Conservation (phyloP, 2,888 invertebrate species). For the Diarsia brunnea region DNA sequence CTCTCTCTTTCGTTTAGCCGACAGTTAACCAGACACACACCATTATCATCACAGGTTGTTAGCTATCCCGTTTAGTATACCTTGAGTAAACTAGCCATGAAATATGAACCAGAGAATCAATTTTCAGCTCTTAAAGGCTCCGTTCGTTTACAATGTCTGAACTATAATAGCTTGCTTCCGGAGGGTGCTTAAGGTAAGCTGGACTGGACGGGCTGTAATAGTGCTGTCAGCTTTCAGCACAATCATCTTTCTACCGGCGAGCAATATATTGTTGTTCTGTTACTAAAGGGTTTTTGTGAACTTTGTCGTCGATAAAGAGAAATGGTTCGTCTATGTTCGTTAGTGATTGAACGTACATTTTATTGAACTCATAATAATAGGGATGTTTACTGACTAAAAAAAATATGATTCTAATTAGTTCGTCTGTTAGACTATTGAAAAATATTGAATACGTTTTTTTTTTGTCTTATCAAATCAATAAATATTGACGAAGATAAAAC, state of each 20-base stretch:
- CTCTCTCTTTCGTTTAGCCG: background rate
- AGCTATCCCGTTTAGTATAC: background rate
- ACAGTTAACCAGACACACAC: background rate
- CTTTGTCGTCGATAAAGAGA: background rate
- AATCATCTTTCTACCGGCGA: background rate
- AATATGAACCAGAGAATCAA: conserved; percentile 14
- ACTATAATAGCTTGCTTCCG: conserved; percentile 32
- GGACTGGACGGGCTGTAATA: conserved; percentile 16
- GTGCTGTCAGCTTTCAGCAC: conserved; percentile 1
- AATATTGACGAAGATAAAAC: too few relatives aligned
- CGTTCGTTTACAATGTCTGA: background rate
- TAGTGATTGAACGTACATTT: background rate
- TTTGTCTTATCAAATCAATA: too few relatives aligned
- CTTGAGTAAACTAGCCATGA: background rate
- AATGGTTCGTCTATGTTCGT: background rate
- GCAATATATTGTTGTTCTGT: conserved; percentile 2
- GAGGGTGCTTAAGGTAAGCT: conserved; percentile 12
- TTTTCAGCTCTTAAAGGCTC: background rate
- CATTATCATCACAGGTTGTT: background rate
- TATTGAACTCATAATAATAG: background rate
- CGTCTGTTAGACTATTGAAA: too few relatives aligned
- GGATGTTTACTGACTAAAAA: too few relatives aligned
- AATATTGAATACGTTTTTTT: too few relatives aligned
- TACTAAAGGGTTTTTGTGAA: conserved; percentile 13
- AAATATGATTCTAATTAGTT: too few relatives aligned